These are phyloP conservation scores for Melanostigma gelatinosum DNA, from an alignment of 2,113 vertebrate genomes.

Conservation along the genomic window DNA sequence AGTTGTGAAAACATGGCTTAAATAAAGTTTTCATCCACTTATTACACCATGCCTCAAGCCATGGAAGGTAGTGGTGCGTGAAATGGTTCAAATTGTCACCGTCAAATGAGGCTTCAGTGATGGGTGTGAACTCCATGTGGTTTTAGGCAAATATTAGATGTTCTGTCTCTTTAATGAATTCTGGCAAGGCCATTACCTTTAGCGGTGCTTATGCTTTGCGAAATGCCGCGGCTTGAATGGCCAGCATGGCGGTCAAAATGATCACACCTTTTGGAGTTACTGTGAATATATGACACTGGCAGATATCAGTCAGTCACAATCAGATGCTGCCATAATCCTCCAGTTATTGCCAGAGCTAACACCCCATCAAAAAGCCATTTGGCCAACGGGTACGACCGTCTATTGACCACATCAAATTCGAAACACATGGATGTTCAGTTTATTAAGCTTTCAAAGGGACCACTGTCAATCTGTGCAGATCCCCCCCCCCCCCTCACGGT, in stretches of 20 bases:
- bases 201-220: not conserved
- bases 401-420: not conserved
- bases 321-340: slow-evolving; percentile 25
- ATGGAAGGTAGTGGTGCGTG: not conserved
- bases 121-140: not conserved
- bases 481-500: too few relatives aligned
- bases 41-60: not conserved
- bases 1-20: not conserved
- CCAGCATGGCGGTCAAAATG: not conserved
- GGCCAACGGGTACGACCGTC: not conserved
- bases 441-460: slow-evolving; percentile 28
- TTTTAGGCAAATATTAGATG: slow-evolving; percentile 14
- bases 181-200: slow-evolving; percentile 6
- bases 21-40: not conserved
- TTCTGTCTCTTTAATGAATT: slow-evolving; percentile 15
- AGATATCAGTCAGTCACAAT: slow-evolving; percentile 34
- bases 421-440: slow-evolving; percentile 18
- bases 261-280: not conserved
- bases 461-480: too few relatives aligned
- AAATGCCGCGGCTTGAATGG: not conserved
- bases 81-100: slow-evolving; percentile 21
- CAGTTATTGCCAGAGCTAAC: slow-evolving; percentile 22
- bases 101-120: slow-evolving; percentile 17
- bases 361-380: slow-evolving; percentile 16
- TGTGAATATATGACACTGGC: not conserved